Evolutionary conservation across 1,140 invertebrate genomes (phyloP).

Genomic region (Scaptomyza graminum): DNA sequence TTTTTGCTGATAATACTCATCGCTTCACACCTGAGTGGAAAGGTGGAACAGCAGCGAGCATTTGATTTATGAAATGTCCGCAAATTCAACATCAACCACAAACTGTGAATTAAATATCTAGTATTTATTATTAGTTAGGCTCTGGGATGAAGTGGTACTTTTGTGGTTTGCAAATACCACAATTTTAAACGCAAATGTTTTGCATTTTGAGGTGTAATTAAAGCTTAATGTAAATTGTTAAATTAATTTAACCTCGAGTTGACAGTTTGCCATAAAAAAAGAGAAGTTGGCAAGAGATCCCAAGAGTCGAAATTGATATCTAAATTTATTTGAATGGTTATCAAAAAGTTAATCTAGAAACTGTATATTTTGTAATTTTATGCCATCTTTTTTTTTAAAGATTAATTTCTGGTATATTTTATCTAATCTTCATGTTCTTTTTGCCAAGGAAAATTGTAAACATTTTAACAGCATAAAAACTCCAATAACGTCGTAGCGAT

Average conservation of each 20-base stretch:
- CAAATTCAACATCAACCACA: conserved; percentile 10
- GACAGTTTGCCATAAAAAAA: too few relatives aligned
- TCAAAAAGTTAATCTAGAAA: too few relatives aligned
- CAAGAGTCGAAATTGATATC: too few relatives aligned
- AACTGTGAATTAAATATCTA: conserved; percentile 4
- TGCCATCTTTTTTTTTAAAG: too few relatives aligned
- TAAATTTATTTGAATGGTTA: too few relatives aligned
- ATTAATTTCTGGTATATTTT: too few relatives aligned
- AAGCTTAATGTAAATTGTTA: too few relatives aligned
- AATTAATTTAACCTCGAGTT: too few relatives aligned
- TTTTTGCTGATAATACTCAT: conserved; percentile 3
- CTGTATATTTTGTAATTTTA: too few relatives aligned
- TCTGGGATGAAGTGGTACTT: not conserved
- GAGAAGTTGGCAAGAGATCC: too few relatives aligned
- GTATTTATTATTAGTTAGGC: not conserved
- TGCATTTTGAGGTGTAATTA: not conserved
- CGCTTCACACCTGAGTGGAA: conserved; percentile 30
- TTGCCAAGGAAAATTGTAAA: not conserved
- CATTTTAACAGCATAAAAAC: not conserved
- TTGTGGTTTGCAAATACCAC: not conserved
- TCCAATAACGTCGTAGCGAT: not conserved
- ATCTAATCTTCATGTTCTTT: not conserved
- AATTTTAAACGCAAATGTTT: not conserved
- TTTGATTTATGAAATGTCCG: conserved; percentile 9
- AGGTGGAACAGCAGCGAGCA: not conserved